These are phyloP conservation scores for Mesorhabditis spiculigera DNA, from an alignment of 2,888 invertebrate species.

Conservation along the genomic window DNA sequence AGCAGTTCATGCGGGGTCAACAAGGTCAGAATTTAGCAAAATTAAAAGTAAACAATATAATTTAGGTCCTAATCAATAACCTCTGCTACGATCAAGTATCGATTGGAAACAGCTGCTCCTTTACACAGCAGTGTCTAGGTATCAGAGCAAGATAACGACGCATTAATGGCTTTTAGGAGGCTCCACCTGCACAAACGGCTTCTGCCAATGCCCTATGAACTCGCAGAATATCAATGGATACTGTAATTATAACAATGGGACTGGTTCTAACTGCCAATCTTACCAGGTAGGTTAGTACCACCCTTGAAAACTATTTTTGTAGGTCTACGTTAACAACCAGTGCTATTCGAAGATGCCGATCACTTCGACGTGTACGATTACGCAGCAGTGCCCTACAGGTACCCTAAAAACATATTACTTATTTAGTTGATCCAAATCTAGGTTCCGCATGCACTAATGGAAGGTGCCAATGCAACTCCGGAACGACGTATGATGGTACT, in stretches of 20 bases:
- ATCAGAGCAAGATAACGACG: neutral
- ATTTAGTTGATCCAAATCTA: neutral
- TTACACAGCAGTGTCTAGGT: neutral
- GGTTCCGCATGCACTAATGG: slow-evolving; percentile 22
- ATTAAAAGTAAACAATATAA: neutral
- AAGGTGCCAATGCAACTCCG: slow-evolving; percentile 11
- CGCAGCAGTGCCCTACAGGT: slow-evolving; percentile 29
- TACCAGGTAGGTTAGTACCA: neutral
- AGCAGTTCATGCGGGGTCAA: neutral
- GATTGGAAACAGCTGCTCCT: neutral
- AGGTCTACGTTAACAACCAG: slow-evolving; percentile 30
- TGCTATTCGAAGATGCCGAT: slow-evolving; percentile 32
- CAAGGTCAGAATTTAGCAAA: neutral
- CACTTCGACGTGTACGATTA: slow-evolving; percentile 31
- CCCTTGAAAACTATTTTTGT: no score
- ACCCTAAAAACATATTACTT: neutral
- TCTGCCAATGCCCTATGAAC: slow-evolving; percentile 20
- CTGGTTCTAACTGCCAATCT: neutral
- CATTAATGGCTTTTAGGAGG: neutral
- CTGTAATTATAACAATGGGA: slow-evolving; percentile 5
- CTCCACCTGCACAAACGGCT: slow-evolving; percentile 14
- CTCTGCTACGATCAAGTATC: slow-evolving; percentile 5
- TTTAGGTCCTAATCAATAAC: neutral
- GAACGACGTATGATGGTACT: neutral
- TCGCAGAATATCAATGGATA: neutral